Base-by-base conservation (phyloP, 2,888 invertebrate genomes). In the Amphipoea lucens region DNA sequence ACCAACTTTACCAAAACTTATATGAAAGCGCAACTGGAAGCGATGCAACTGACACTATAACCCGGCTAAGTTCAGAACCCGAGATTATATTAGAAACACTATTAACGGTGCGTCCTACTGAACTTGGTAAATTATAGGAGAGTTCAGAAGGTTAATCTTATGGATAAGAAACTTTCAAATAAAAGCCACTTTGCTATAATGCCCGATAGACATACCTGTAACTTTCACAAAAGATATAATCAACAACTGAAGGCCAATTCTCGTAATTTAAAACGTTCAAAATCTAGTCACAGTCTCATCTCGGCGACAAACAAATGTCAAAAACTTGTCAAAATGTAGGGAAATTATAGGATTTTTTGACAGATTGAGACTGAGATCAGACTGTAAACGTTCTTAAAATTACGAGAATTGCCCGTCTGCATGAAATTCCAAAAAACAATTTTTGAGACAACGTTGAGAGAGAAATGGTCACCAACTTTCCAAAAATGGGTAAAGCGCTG, bases 61-160 rank as follows among this genome's bases (percentile, higher is more conserved):
- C 76, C 83, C 71, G 57, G 67, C 74, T 79, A 83, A 89, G 81
- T 87, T 89, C 66, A 73, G 63, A 81, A 82, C 79, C 76, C 63
- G 79, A 83, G 84, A 79, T 84, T 83, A 78, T 83, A 88, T 82
- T 72, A 89, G 82, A 74, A 86, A 72, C 78, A 78, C 76, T 82
- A 87, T 86, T 84, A 87, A 88, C 74, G 23, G 70, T 67, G 67
- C 14, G 60, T 40, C 74, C 70, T 79, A 74, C 77, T 76, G 40
- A 79, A 75, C 63, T 74, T 20, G 66, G 67, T 66, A 75, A 20
- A 60, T 36, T 70, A 51, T 29, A 20, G 42, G 4, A 23, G 9
- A 54, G 40, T 1, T 42, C 72, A 80, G 71, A 75, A 85, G 72
- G 69, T 62, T 62, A 45, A 42, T 36, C 0, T 23, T 14, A 57